These are phyloP conservation scores for Amazona vittata DNA, from an alignment of 2,113 vertebrate species.

Conservation along the genomic window DNA sequence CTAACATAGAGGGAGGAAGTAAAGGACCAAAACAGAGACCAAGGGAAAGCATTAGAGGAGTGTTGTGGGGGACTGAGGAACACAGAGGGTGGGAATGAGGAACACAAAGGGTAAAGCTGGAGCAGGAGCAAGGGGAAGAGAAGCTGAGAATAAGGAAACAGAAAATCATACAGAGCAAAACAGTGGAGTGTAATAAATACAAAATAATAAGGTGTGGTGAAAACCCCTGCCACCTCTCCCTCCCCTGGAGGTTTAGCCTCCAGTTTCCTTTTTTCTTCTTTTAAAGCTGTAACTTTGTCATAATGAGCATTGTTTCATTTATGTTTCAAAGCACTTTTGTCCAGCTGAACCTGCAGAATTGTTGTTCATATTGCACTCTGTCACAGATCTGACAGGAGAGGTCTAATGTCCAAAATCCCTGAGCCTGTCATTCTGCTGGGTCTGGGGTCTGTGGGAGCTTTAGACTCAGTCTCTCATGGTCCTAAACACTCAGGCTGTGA, in stretches of 20 bases:
- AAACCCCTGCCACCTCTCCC: background rate
- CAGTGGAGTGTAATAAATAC: background rate
- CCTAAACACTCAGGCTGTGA: background rate
- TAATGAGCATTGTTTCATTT: background rate
- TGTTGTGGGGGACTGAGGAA: fast-evolving
- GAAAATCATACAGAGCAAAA: background rate
- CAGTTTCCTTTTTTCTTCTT: background rate
- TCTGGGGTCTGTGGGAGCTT: background rate
- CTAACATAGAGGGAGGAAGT: background rate
- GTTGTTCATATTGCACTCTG: background rate
- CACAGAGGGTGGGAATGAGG: background rate
- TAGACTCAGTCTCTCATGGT: background rate
- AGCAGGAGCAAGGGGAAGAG: background rate
- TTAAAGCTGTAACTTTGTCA: background rate
- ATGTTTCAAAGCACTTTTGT: background rate
- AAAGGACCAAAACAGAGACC: background rate
- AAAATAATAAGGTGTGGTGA: background rate
- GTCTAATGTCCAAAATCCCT: background rate
- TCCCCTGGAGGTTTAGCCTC: background rate
- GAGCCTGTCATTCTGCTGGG: fast-evolving
- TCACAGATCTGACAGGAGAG: background rate
- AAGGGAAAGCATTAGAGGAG: background rate
- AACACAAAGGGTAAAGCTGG: background rate
- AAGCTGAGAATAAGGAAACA: background rate
- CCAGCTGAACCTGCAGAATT: background rate